Conservation (phyloP, 1,140 invertebrate species). For the Drosophila kepulauana region DNA sequence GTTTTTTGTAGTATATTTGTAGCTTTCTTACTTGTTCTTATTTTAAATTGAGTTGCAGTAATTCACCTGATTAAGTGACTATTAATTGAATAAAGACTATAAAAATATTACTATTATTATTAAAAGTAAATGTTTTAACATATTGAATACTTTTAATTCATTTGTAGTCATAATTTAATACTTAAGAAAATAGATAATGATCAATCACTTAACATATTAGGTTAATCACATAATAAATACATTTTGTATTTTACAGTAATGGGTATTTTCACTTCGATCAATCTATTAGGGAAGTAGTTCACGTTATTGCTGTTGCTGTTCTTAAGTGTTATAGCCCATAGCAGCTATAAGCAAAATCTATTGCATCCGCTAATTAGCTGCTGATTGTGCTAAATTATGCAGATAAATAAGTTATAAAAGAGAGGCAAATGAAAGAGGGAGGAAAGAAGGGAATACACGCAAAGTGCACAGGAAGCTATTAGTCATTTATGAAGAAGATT, state of each 20-base stretch:
- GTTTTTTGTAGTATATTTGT: too few relatives aligned
- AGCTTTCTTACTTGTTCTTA: too few relatives aligned
- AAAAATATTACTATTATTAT: too few relatives aligned
- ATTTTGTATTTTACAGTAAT: neutral
- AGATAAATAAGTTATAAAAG: neutral
- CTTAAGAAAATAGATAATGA: too few relatives aligned
- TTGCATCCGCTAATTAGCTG: conserved; percentile 47
- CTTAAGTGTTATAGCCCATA: neutral
- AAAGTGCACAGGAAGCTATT: conserved; percentile 54
- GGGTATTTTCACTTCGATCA: neutral
- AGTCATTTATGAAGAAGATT: conserved; percentile 48
- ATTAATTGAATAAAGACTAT: too few relatives aligned
- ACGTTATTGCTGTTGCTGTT: neutral
- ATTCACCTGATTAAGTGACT: too few relatives aligned
- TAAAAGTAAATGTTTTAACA: too few relatives aligned
- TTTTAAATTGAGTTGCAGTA: too few relatives aligned
- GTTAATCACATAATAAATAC: too few relatives aligned
- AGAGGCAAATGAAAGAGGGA: neutral
- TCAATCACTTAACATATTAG: too few relatives aligned
- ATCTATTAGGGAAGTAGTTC: neutral
- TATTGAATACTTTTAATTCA: too few relatives aligned
- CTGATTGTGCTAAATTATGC: conserved; percentile 51
- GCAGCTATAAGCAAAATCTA: conserved; percentile 23
- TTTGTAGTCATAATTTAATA: too few relatives aligned
- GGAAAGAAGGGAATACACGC: neutral